Conservation (phyloP, 2,888 invertebrate genomes). For the Opisthograptis luteolata region DNA sequence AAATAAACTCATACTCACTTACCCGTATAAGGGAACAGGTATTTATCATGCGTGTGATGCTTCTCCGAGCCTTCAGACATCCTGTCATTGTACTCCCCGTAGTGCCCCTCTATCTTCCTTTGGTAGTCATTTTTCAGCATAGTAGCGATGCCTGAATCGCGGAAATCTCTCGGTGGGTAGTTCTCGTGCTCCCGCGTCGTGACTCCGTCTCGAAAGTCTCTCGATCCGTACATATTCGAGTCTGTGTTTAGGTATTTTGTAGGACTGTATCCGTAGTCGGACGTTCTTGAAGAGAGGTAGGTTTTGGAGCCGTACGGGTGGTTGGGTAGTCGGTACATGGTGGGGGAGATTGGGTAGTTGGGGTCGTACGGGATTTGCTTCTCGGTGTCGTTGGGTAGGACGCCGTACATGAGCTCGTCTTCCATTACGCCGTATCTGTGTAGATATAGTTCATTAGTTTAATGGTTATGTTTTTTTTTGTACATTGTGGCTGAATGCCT, state of each 20-base stretch:
- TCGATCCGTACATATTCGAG: slow-evolving; percentile 68
- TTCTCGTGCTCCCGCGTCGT: slow-evolving; percentile 73
- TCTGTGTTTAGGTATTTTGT: slow-evolving; percentile 73
- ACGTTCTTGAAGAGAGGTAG: slow-evolving; percentile 71
- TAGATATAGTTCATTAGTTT: neutral
- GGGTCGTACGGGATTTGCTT: slow-evolving; percentile 79
- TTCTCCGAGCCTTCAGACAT: slow-evolving; percentile 89
- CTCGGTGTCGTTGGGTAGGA: slow-evolving; percentile 67
- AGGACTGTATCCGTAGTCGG: slow-evolving; percentile 79
- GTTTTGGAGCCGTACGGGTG: slow-evolving; percentile 81
- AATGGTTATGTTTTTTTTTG: too few relatives aligned
- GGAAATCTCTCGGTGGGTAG: slow-evolving; percentile 72
- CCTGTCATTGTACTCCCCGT: slow-evolving; percentile 85
- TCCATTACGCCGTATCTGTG: slow-evolving; percentile 77
- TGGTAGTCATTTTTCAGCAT: slow-evolving; percentile 82
- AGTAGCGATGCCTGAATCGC: slow-evolving; percentile 79
- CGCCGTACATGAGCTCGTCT: slow-evolving; percentile 77
- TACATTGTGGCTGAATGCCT: too few relatives aligned
- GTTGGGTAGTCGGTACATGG: slow-evolving; percentile 73
- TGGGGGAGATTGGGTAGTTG: slow-evolving; percentile 78
- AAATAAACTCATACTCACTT: slow-evolving; percentile 47
- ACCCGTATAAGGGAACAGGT: slow-evolving; percentile 93
- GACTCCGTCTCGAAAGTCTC: slow-evolving; percentile 67
- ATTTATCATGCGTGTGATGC: slow-evolving; percentile 90
- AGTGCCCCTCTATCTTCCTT: slow-evolving; percentile 76